Conservation (phyloP, 2,797 vertebrate genomes). For the Myotis vivesi region DNA sequence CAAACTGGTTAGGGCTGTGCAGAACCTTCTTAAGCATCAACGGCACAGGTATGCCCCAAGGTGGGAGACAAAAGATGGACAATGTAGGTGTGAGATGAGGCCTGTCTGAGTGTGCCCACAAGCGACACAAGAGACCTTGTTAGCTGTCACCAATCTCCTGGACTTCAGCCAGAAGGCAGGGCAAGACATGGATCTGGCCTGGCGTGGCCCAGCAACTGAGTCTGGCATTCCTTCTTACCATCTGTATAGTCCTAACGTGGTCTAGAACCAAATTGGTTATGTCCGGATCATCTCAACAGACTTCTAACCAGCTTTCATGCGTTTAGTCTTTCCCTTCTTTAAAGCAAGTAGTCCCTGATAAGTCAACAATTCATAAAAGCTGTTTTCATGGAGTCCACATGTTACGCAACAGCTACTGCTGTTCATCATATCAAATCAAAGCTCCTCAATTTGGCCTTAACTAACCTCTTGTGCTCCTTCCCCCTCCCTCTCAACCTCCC, state of each 20-base stretch:
- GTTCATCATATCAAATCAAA: not conserved
- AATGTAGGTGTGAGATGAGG: not conserved
- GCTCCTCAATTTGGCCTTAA: not conserved
- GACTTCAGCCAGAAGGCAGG: not conserved
- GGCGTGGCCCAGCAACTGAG: not conserved
- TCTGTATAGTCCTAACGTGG: not conserved
- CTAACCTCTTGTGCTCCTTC: not conserved
- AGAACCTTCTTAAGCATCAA: not conserved
- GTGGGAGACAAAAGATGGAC: not conserved
- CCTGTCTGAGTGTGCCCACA: not conserved
- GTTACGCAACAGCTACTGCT: not conserved
- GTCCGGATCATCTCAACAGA: not conserved
- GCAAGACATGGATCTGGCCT: not conserved
- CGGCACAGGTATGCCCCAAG: not conserved
- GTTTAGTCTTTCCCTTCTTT: not conserved
- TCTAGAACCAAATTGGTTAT: not conserved
- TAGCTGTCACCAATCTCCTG: not conserved
- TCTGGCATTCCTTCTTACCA: not conserved
- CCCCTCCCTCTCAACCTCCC: too few relatives aligned
- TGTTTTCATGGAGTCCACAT: not conserved
- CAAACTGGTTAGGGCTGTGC: too few relatives aligned
- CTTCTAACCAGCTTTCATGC: not conserved
- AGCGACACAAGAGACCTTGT: not conserved
- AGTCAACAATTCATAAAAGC: not conserved
- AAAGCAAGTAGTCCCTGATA: not conserved